These are phyloP conservation scores for Perizoma affinitatum DNA, from an alignment of 2,888 invertebrate species.

Conservation along the genomic window DNA sequence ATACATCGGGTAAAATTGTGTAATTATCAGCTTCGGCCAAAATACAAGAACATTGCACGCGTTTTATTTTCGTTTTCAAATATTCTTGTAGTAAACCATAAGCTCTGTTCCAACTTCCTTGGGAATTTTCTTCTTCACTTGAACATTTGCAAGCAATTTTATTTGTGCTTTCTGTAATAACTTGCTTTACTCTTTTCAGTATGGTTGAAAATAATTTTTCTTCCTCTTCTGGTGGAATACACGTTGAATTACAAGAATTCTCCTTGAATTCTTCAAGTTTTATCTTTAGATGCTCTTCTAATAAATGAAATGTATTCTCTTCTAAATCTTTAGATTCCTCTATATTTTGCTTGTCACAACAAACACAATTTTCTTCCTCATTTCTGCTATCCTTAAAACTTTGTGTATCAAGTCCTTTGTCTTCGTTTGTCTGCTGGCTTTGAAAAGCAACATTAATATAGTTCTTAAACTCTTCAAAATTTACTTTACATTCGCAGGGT, in stretches of 20 bases:
- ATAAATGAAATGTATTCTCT: slow-evolving; percentile 67
- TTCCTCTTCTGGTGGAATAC: slow-evolving; percentile 58
- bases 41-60: slow-evolving; percentile 62
- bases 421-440: slow-evolving; percentile 38
- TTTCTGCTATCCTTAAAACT: slow-evolving; percentile 36
- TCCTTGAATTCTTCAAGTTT: slow-evolving; percentile 61
- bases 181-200: slow-evolving; percentile 61
- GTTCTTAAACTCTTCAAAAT: slow-evolving; percentile 45
- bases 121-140: slow-evolving; percentile 33
- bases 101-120: slow-evolving; percentile 71
- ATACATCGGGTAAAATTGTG: slow-evolving; percentile 53
- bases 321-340: slow-evolving; percentile 64
- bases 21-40: slow-evolving; percentile 46
- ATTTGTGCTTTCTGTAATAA: slow-evolving; percentile 61
- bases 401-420: slow-evolving; percentile 45
- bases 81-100: slow-evolving; percentile 73
- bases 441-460: slow-evolving; percentile 33
- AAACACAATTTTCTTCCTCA: slow-evolving; percentile 54
- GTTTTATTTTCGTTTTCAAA: slow-evolving; percentile 71
- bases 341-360: slow-evolving; percentile 49
- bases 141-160: slow-evolving; percentile 57
- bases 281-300: slow-evolving; percentile 65
- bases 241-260: slow-evolving; percentile 49
- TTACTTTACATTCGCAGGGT: slow-evolving; percentile 40
- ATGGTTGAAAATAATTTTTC: slow-evolving; percentile 59